Base-by-base conservation (phyloP, 2,797 vertebrate genomes). In the Enoplosus armatus region DNA sequence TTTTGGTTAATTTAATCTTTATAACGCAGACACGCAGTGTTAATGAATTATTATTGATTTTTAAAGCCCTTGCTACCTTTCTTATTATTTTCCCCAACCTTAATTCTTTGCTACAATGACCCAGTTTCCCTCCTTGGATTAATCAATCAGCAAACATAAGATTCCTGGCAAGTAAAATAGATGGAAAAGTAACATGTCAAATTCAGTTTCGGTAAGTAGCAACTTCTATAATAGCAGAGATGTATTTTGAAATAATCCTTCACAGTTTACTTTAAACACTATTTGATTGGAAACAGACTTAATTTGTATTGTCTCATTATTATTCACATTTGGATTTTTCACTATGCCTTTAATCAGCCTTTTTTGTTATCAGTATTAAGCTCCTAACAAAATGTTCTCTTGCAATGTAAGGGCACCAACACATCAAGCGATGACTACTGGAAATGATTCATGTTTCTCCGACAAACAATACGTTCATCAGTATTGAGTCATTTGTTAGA, bases 1-100 rank as follows among this genome's bases (percentile, higher is more conserved):
- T 71, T 64, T 35, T 55, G 66, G 33, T 63, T 78, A 8, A 63
- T 72, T 75, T 54, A 24, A 67, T 37, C 12, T 70, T 68, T 58
- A 14, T 66, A 26, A 60, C 61, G 56, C 41, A 48, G 26, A 41
- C 31, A 29, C 39, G 51, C 12, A 22, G 15, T 50, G 29, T 35
- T 54, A 26, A 48, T 59, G n/a, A 51, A 50, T 69, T 55, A 26
- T 27, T 59, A 20, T 61, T 47, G 16, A 54, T 70, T 79, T 71
- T 78, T 22, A 72, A 39, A 73, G 20, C 29, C 27, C 50, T 54
- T 59, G 9, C 74, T 64, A 55, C 27, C 31, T 70, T 45, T 69
- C 60, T 50, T 69, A 48, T 48, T 61, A 29, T 77, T 82, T 67
- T 48, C 45, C 8, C 15, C 31, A 54, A 60, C 22, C 24, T 64